Evolutionary conservation across 1,140 invertebrate genomes (phyloP).

Genomic region (Drosophila tsacasi): DNA sequence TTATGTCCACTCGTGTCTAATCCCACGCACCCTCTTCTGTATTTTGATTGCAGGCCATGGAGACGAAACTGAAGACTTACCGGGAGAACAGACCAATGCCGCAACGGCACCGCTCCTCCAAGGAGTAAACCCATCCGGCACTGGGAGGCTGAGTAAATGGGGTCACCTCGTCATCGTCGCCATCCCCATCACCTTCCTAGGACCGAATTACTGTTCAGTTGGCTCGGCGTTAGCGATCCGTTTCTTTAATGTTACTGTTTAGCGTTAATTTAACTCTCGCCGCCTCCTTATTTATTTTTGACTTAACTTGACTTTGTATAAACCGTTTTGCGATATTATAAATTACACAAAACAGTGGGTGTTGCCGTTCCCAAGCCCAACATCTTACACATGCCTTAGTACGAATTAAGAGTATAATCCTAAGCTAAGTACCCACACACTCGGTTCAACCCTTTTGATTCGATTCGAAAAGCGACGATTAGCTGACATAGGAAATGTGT

Average conservation of each 20-base stretch:
- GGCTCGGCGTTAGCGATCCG: constrained; percentile 31
- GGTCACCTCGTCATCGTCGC: background rate
- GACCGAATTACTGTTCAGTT: constrained; percentile 30
- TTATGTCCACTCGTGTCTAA: constrained; percentile 16
- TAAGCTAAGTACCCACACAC: constrained; percentile 46
- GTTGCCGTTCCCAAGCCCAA: constrained; percentile 59
- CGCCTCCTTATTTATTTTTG: constrained; percentile 47
- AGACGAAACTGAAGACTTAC: constrained; percentile 83
- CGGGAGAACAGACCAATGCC: constrained; percentile 76
- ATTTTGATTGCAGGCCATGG: constrained; percentile 75
- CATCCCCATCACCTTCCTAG: background rate
- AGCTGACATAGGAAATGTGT: constrained; percentile 26
- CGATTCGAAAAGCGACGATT: constrained; percentile 21
- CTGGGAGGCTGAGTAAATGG: constrained; percentile 31
- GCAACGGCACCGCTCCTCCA: constrained; percentile 65
- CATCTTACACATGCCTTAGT: constrained; percentile 60
- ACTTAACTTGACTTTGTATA: constrained; percentile 48
- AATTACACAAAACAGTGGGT: constrained; percentile 47
- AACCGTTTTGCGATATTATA: constrained; percentile 40
- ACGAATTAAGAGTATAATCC: constrained; percentile 59
- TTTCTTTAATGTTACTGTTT: constrained; percentile 41
- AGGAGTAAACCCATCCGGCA: constrained; percentile 35
- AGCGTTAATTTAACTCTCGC: constrained; percentile 39
- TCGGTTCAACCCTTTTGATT: constrained; percentile 31
- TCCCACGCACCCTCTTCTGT: constrained; percentile 13